Evolutionary conservation across 2,113 vertebrate species (phyloP), one percentile per base, ranked within the genome.

Genomic region (Malurus cyaneus): DNA sequence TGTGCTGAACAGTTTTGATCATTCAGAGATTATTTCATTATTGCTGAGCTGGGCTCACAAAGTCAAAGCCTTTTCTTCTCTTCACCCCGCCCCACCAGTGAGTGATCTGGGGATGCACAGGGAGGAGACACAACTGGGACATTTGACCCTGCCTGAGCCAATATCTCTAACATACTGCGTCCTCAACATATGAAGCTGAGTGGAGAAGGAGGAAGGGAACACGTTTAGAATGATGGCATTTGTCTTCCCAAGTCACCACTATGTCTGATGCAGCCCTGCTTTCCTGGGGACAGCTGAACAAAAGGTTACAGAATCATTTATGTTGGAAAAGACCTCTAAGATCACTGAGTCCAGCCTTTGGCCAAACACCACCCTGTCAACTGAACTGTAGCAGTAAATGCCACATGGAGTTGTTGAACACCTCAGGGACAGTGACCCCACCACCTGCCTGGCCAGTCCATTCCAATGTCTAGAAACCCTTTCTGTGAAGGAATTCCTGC

Each of bases 171-270:
- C 18, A 16, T 11, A 7, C 4, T 31, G 24, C 0, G 41, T 52
- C 11, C 13, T 56, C 60, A n/a, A 21, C 18, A 36, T 5, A 10
- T 24, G 50, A 50, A 72, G 7, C 18, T 86, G 28, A 15, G 9
- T 42, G 18, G 31, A 73, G 39, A 54, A 72, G 47, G 14, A 47
- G 39, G 20, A 61, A 78, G 7, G 3, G 11, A 59, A 34, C 8
- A 28, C 1, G 0, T 56, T 66, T 15, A 15, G 18, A 67, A 36
- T 12, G 2, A 46, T 18, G 11, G 18, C 2, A 1, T 34, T 56
- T 26, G 11, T 50, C 59, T 56, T 72, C 32, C 19, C 24, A 56
- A 46, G 53, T 41, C 13, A 66, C 10, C 1, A 2, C 29, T 32
- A 46, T 1, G 4, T 15, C 11, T 41, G 47, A 57, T 2, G 16